Percentiles rank a stretch among this genome's conserved stretches.
These are phyloP conservation scores for Teleiodes luculella DNA, from an alignment of 2,888 invertebrate species.

Conservation along the genomic window DNA sequence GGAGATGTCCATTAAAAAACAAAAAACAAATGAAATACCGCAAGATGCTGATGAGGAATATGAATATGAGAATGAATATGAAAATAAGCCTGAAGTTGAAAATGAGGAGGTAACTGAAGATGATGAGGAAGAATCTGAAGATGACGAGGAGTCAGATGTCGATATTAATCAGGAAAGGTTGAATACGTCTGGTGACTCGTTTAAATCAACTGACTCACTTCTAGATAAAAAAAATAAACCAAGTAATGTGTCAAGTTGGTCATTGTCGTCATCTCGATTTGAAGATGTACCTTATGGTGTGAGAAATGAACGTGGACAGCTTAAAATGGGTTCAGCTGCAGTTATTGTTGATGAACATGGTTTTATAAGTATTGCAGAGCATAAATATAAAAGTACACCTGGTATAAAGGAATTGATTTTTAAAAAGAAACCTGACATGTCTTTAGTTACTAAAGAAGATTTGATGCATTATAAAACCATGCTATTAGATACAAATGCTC, in stretches of 20 bases:
- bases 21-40: too few relatives aligned
- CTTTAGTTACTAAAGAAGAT: constrained; percentile 10
- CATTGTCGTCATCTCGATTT: too few relatives aligned
- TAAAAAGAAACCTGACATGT: constrained; percentile 11
- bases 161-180: too few relatives aligned
- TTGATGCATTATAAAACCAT: constrained; percentile 17
- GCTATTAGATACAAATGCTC: constrained; percentile 19
- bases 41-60: not conserved
- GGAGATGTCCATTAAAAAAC: not conserved
- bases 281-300: too few relatives aligned
- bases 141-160: too few relatives aligned
- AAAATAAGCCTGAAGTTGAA: not conserved
- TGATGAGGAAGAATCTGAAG: not conserved
- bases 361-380: too few relatives aligned
- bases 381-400: constrained; percentile 5
- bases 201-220: not conserved
- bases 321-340: too few relatives aligned
- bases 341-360: too few relatives aligned
- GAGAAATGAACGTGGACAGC: too few relatives aligned
- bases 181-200: too few relatives aligned
- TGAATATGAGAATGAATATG: not conserved
- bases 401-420: constrained; percentile 16
- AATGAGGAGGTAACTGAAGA: not conserved
- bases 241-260: not conserved
- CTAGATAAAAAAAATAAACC: not conserved